Base-by-base conservation (phyloP, 2,888 invertebrate species). In the Cylindroiulus punctatus region DNA sequence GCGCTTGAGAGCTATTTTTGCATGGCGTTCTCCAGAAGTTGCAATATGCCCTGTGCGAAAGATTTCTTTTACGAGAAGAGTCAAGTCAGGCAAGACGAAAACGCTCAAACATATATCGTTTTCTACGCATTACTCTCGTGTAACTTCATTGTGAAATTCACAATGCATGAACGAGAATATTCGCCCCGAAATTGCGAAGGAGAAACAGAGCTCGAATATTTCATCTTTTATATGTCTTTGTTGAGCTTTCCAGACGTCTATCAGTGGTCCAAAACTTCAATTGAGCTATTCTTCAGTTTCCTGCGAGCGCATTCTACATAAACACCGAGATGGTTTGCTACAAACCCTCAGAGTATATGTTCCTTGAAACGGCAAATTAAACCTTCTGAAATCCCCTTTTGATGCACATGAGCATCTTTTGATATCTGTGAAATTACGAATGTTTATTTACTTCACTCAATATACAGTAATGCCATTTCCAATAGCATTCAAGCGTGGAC, bases 91-190 rank as follows among this genome's bases (percentile, higher is more conserved):
- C 76, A 76, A 76, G 26, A 76, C 76, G 76, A 76, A 76, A 76
- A 76, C 22, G 76, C 76, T 76, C 76, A 76, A 76, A 76, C 76
- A 14, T 76, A 76, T 30, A 76, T 76, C 76, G 76, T 76, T 76
- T 76, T 12, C 76, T 76, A 30, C 30, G 76, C 76, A 76, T 76
- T 76, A 76, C 76, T 22, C 76, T 76, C 76, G 30, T 76, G 76
- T 76, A 76, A 76, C 76, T 76, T 76, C 76, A 76, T 76, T 76
- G 76, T 76, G 22, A 76, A 76, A 76, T 76, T 76, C 76, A 76
- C 76, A 76, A 76, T 76, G 76, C 76, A 76, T 76, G 76, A 76
- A 30, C 76, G 26, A 76, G 30, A 26, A 76, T 76, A 76, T 76
- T 76, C 26, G 30, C 26, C 1, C 30, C 14, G 76, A 76, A 76